These are phyloP conservation scores for Sympetrum striolatum DNA, from an alignment of 2,888 invertebrate genomes.

Conservation along the genomic window DNA sequence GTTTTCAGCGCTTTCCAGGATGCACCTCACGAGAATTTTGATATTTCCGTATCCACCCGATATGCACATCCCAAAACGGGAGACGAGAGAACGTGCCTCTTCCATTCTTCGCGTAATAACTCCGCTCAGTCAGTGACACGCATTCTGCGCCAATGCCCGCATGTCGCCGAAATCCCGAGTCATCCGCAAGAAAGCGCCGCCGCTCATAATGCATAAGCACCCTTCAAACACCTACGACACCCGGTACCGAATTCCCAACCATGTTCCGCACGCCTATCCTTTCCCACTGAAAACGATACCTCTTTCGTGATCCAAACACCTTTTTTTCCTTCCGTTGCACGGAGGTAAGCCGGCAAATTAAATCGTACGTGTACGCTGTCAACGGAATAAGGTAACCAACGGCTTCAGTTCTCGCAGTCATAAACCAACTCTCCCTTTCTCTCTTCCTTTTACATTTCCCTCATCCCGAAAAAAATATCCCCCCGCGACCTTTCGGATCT, in stretches of 20 bases:
- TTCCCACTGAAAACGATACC: background rate
- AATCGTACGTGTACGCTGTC: background rate
- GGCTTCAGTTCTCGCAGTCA: constrained; percentile 1
- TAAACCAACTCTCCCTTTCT: background rate
- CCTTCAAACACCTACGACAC: background rate
- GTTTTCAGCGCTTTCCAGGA: no score
- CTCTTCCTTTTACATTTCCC: background rate
- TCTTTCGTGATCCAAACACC: background rate
- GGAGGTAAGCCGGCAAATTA: constrained; percentile 10
- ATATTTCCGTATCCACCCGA: no score
- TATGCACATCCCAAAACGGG: no score
- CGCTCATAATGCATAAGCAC: background rate
- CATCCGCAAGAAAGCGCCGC: background rate
- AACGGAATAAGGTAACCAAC: background rate
- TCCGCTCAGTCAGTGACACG: no score
- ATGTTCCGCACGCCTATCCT: background rate
- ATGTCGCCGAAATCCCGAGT: background rate
- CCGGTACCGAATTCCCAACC: background rate
- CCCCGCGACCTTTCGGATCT: background rate
- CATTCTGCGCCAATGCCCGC: background rate
- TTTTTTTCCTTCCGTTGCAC: background rate
- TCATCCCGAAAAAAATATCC: background rate
- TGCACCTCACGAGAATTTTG: no score
- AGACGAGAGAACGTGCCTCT: no score
- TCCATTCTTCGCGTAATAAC: no score